phyloP scores from a whole-genome alignment of 2,113 vertebrate species.

The Hypomesus transpacificus region DNA sequence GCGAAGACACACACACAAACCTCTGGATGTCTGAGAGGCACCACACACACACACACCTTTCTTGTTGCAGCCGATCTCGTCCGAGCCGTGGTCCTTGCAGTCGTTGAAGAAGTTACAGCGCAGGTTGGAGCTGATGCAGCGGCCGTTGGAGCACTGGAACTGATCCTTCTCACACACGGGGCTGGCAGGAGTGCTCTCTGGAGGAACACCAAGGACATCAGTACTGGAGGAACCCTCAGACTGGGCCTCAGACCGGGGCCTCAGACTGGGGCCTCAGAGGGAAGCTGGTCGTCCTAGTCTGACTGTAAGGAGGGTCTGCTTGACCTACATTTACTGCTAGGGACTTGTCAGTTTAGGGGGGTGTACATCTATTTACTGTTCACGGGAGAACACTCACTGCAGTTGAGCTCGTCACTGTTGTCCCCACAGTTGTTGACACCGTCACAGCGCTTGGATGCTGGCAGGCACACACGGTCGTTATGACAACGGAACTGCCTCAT shows the following conservation, averaged over 20 bases:
- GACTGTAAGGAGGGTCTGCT: too few species aligned
- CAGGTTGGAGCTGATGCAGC: conserved; percentile 79
- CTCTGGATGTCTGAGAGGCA: background rate
- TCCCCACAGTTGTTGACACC: conserved; percentile 92
- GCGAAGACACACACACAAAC: background rate
- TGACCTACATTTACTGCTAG: background rate
- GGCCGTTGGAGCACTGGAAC: conserved; percentile 82
- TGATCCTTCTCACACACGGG: conserved; percentile 83
- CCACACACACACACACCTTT: conserved; percentile 53
- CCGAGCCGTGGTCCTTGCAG: conserved; percentile 89
- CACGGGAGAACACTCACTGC: conserved; percentile 74
- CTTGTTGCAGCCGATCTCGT: conserved; percentile 76
- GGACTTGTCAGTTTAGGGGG: background rate
- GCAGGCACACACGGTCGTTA: conserved; percentile 90
- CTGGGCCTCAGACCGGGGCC: too few species aligned
- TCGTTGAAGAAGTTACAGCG: conserved; percentile 93
- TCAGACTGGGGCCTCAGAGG: too few species aligned
- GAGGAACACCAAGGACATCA: background rate
- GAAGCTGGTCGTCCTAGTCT: too few species aligned
- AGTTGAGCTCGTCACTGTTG: conserved; percentile 87
- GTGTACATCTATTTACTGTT: background rate
- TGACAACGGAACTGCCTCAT: conserved; percentile 90
- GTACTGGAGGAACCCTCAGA: background rate
- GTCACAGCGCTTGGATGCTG: conserved; percentile 85
- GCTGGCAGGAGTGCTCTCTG: conserved; percentile 46